Conservation (phyloP, 1,140 invertebrate species). For the Callitettix versicolor region DNA sequence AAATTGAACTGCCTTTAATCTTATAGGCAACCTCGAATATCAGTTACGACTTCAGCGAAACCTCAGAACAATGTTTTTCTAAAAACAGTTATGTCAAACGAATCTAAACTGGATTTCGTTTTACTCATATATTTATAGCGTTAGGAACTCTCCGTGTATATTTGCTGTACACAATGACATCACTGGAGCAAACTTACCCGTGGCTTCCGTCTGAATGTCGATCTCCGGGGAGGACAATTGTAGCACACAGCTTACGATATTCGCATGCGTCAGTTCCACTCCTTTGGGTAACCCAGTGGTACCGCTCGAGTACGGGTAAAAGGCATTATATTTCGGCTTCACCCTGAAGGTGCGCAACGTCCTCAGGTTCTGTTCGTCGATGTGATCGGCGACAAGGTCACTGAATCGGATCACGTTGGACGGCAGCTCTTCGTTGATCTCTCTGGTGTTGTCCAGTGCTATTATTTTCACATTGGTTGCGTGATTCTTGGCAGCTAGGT, state of each 20-base stretch:
- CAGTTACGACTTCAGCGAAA: too few relatives aligned
- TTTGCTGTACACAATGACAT: too few relatives aligned
- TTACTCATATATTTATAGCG: too few relatives aligned
- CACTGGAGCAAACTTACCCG: too few relatives aligned
- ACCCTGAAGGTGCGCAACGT: background rate
- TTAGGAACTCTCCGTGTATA: too few relatives aligned
- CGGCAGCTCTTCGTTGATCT: background rate
- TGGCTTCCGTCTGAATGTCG: too few relatives aligned
- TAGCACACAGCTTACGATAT: slow-evolving; percentile 35
- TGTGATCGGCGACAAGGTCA: slow-evolving; percentile 6
- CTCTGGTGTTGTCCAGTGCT: background rate
- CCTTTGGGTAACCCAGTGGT: slow-evolving; percentile 77
- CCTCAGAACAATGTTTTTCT: too few relatives aligned
- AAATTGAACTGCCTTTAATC: too few relatives aligned
- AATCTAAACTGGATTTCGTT: too few relatives aligned
- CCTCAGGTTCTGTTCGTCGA: background rate
- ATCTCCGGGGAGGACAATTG: background rate
- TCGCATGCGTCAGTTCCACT: slow-evolving; percentile 67
- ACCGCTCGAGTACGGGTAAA: slow-evolving; percentile 50
- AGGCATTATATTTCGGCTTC: slow-evolving; percentile 21
- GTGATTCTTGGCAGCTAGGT: background rate
- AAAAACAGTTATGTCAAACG: too few relatives aligned
- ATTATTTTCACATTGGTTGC: background rate
- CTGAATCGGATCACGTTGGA: background rate
- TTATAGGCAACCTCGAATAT: too few relatives aligned